phyloP scores from a whole-genome alignment of 2,797 vertebrate genomes.

The Alosa sapidissima region DNA sequence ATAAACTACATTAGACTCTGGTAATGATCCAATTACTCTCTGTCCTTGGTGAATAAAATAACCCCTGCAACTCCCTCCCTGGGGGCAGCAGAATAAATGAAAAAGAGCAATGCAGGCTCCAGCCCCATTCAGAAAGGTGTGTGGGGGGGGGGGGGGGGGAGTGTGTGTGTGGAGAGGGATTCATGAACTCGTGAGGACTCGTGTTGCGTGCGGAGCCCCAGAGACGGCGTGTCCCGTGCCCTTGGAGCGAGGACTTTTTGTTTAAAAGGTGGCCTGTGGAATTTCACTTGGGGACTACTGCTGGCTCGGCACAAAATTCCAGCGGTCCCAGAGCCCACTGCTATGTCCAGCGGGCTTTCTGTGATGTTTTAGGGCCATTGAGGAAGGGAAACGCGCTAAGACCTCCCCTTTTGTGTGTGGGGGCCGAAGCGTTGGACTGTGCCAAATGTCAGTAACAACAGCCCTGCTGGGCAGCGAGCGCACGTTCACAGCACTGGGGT shows the following conservation, averaged over 20 bases:
- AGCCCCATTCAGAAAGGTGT: neutral
- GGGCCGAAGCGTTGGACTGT: conserved; percentile 34
- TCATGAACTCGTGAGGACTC: conserved; percentile 4
- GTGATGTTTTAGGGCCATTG: conserved; percentile 59
- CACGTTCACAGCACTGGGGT: conserved; percentile 28
- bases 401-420: conserved; percentile 47
- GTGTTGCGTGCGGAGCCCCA: conserved; percentile 43
- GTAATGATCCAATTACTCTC: conserved; percentile 20
- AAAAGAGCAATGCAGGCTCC: neutral
- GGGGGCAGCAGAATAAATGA: neutral
- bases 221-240: conserved; percentile 58
- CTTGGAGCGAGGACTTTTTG: conserved; percentile 68
- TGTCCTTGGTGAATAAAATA: neutral
- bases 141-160: neutral
- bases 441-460: conserved; percentile 53
- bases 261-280: conserved; percentile 65
- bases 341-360: conserved; percentile 56
- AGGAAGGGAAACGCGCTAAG: conserved; percentile 53
- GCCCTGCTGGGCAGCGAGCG: neutral
- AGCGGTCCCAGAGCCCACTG: conserved; percentile 50
- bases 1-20: conserved; percentile 18
- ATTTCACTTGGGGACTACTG: conserved; percentile 63
- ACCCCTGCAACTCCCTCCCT: neutral
- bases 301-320: conserved; percentile 69
- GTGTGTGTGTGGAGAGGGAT: conserved; percentile 5